A percentile compares a stretch with the other conserved stretches of the same genome.
Conservation (phyloP, 2,888 invertebrate genomes). For the Agrilus biguttatus region DNA sequence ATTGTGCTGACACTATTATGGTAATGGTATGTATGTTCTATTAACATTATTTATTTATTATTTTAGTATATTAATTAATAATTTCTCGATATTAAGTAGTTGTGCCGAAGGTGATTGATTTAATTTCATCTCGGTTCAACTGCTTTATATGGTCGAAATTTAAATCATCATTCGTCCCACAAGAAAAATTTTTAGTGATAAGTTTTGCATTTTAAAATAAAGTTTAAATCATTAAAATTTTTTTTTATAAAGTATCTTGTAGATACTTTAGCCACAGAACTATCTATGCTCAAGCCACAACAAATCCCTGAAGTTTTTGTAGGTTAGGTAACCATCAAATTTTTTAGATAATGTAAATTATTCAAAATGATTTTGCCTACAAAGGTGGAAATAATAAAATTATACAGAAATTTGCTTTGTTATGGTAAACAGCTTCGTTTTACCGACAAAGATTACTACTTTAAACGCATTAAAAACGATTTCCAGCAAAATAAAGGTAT, state of each 20-base stretch:
- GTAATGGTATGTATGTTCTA: neutral
- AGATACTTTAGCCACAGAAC: no score
- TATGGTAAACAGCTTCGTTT: constrained; percentile 64
- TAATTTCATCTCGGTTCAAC: constrained; percentile 18
- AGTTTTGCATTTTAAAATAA: no score
- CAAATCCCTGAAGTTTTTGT: no score
- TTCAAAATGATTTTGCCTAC: no score
- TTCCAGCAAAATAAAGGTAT: constrained; percentile 55
- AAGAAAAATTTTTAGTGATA: neutral
- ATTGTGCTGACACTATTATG: neutral
- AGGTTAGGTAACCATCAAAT: no score
- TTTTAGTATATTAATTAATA: neutral
- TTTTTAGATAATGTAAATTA: no score
- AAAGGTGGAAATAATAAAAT: constrained; percentile 40
- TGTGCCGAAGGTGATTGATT: constrained; percentile 37
- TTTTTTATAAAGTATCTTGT: no score
- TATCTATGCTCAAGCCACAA: no score
- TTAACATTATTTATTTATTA: neutral
- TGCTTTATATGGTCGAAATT: constrained; percentile 14
- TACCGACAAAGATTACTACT: constrained; percentile 67
- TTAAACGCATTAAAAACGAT: constrained; percentile 50
- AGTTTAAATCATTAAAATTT: no score
- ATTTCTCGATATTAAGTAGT: constrained; percentile 35
- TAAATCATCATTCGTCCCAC: neutral
- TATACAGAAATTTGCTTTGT: constrained; percentile 66